Evolutionary conservation across 1,140 invertebrate species (phyloP).

Genomic region (Sesamia nonagrioides): DNA sequence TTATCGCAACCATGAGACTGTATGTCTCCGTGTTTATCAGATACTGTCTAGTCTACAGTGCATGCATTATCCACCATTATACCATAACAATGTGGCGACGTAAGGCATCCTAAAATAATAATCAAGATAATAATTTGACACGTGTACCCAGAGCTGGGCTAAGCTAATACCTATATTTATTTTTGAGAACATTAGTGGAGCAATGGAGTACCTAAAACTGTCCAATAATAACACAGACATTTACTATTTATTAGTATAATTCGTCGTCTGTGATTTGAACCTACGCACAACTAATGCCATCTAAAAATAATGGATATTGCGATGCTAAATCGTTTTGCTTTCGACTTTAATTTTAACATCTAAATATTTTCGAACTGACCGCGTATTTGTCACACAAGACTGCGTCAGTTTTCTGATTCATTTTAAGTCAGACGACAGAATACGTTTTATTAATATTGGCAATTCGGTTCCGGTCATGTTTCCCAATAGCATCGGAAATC

Average conservation of each 20-base stretch:
- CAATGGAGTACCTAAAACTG: neutral
- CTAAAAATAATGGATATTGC: slow-evolving; percentile 26
- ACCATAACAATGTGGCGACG: slow-evolving; percentile 23
- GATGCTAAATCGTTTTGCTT: neutral
- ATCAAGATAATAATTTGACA: slow-evolving; percentile 39
- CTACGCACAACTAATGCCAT: neutral
- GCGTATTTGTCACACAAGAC: neutral
- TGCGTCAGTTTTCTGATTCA: neutral
- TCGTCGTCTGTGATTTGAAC: slow-evolving; percentile 15
- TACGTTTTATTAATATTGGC: neutral
- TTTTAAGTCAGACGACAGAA: neutral
- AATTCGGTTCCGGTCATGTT: neutral
- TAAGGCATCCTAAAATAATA: slow-evolving; percentile 38
- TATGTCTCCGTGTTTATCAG: slow-evolving; percentile 42
- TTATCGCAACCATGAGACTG: slow-evolving; percentile 36
- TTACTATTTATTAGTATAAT: neutral
- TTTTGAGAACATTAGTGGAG: neutral
- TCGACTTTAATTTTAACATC: neutral
- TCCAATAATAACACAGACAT: neutral
- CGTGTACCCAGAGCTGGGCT: slow-evolving; percentile 24
- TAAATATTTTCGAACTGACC: neutral
- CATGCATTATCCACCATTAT: slow-evolving; percentile 39
- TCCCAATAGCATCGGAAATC: no score
- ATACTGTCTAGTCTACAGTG: slow-evolving; percentile 41
- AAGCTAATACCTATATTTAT: slow-evolving; percentile 30